A percentile compares a stretch with the other conserved stretches of the same genome.
Conservation (phyloP, 2,797 vertebrate genomes). For the Pelochelys cantorii region DNA sequence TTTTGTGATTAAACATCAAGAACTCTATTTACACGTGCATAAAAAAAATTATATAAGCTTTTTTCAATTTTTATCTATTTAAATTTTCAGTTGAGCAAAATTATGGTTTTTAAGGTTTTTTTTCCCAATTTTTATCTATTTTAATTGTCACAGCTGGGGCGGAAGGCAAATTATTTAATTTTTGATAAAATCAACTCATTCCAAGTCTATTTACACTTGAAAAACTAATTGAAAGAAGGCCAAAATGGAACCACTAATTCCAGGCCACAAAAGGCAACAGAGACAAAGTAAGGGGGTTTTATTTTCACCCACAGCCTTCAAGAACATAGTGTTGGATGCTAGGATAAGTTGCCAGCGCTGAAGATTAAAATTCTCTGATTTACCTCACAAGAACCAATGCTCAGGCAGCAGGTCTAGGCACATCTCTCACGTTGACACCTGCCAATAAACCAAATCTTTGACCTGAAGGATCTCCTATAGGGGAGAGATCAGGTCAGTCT, state of each 20-base stretch:
- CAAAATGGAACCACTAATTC: neutral
- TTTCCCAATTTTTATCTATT: too few relatives aligned
- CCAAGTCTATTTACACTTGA: too few relatives aligned
- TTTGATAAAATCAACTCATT: too few relatives aligned
- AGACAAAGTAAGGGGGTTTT: neutral
- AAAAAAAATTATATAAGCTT: too few relatives aligned
- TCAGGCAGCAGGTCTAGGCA: neutral
- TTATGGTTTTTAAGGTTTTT: too few relatives aligned
- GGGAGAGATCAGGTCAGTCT: neutral
- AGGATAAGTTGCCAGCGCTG: neutral
- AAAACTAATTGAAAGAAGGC: neutral
- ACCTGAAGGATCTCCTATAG: neutral
- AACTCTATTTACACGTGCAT: too few relatives aligned
- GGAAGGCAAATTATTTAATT: too few relatives aligned
- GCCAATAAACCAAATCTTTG: neutral
- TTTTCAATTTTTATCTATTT: too few relatives aligned
- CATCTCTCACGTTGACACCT: neutral
- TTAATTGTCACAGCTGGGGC: too few relatives aligned
- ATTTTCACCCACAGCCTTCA: too few relatives aligned
- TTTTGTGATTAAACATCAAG: too few relatives aligned
- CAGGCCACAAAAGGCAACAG: neutral
- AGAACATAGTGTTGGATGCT: neutral
- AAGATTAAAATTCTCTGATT: neutral
- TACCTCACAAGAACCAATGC: neutral
- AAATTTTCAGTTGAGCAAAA: too few relatives aligned